These are phyloP conservation scores for Hoplodrina blanda DNA, from an alignment of 2,888 invertebrate genomes.

Conservation along the genomic window DNA sequence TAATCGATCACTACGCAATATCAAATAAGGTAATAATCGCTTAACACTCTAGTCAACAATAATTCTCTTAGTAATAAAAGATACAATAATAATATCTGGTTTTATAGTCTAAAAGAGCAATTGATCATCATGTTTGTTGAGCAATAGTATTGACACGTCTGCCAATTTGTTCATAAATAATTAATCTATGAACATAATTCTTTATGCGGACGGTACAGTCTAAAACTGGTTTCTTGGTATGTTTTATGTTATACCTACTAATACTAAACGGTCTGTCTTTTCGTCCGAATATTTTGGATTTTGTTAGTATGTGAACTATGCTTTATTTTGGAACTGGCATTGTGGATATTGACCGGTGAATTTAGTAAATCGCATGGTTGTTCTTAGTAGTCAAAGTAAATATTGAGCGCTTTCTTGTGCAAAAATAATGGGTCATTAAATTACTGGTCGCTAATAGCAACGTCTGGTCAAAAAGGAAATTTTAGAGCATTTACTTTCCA, in stretches of 20 bases:
- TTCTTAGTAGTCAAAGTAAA: neutral
- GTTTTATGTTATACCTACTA: constrained; percentile 76
- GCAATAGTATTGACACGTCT: constrained; percentile 49
- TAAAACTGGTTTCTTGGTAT: constrained; percentile 79
- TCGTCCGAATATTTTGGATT: constrained; percentile 83
- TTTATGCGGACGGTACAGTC: constrained; percentile 74
- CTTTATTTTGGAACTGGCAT: constrained; percentile 65
- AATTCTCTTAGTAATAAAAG: constrained; percentile 38
- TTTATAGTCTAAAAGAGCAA: constrained; percentile 46
- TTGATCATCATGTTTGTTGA: constrained; percentile 48
- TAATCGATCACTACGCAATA: constrained; percentile 34
- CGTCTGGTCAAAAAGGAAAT: neutral
- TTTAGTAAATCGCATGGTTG: neutral
- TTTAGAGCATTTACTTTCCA: neutral
- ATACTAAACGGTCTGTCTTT: constrained; percentile 78
- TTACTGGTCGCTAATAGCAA: neutral
- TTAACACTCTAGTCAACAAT: constrained; percentile 34
- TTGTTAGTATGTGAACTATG: constrained; percentile 74
- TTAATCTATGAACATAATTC: constrained; percentile 50
- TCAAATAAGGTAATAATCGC: constrained; percentile 38
- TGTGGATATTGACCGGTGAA: neutral
- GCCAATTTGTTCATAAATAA: constrained; percentile 46
- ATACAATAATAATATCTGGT: constrained; percentile 28
- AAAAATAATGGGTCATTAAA: neutral
- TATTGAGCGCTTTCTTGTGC: neutral